Evolutionary conservation across 2,113 vertebrate genomes (phyloP).

Genomic region (Planiliza haematocheilus): DNA sequence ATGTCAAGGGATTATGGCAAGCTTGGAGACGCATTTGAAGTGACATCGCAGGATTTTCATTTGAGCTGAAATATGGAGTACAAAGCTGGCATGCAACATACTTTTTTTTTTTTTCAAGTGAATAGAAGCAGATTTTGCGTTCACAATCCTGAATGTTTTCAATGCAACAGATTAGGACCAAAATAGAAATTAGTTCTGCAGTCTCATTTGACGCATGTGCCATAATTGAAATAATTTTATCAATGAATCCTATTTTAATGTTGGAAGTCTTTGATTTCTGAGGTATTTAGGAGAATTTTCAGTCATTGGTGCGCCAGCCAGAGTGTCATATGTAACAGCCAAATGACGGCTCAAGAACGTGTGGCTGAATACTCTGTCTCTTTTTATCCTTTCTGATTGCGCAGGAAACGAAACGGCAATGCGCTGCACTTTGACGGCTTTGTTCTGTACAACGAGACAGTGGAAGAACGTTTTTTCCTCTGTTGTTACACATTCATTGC

Average conservation of each 20-base stretch:
- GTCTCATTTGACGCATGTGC: background rate
- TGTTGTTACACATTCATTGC: too few relatives aligned
- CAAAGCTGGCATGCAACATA: background rate
- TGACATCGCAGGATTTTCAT: too few relatives aligned
- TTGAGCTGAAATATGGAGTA: too few relatives aligned
- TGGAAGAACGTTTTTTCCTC: too few relatives aligned
- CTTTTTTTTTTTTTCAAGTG: background rate
- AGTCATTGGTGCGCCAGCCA: slow-evolving; percentile 25
- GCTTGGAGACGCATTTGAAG: too few relatives aligned
- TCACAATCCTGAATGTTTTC: background rate
- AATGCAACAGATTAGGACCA: background rate
- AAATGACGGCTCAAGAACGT: slow-evolving; percentile 22
- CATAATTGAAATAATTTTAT: background rate
- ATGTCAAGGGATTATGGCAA: too few relatives aligned
- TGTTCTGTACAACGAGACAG: background rate
- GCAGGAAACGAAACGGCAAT: background rate
- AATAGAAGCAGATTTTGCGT: background rate
- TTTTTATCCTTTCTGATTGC: slow-evolving; percentile 15
- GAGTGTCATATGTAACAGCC: slow-evolving; percentile 13
- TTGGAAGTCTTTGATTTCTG: slow-evolving; percentile 2
- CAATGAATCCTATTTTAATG: background rate
- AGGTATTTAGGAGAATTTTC: slow-evolving; percentile 4
- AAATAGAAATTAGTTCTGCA: background rate
- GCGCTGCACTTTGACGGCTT: background rate
- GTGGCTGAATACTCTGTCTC: slow-evolving; percentile 2